Evolutionary conservation across 2,888 invertebrate species (phyloP).

Genomic region (Eristalinus aeneus): DNA sequence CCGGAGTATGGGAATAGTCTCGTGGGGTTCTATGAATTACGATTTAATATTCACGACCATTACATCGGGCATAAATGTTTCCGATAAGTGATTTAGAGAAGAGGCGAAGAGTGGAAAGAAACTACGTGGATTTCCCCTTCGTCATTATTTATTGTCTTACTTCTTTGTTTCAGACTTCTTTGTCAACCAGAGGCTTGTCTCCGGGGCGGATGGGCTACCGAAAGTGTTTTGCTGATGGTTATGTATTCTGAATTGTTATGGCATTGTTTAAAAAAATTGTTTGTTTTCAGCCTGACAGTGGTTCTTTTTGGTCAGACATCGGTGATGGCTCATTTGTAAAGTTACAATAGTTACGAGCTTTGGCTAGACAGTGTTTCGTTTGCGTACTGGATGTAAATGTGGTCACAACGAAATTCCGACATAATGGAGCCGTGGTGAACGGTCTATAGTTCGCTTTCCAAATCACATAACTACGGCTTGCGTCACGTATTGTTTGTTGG

Average conservation of each 20-base stretch:
- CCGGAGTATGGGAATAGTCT: conserved; percentile 42
- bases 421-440: not conserved
- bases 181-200: not conserved
- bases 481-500: not conserved
- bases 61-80: conserved; percentile 67
- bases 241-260: conserved; percentile 2
- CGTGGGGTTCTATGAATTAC: conserved; percentile 62
- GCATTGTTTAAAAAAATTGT: not conserved
- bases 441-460: not conserved
- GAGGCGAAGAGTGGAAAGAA: conserved; percentile 13
- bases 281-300: not conserved
- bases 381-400: not conserved
- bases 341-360: not conserved
- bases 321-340: not conserved
- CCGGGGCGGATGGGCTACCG: conserved; percentile 43
- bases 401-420: not conserved
- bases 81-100: conserved; percentile 66
- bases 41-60: conserved; percentile 67
- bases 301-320: not conserved
- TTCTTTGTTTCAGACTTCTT: conserved; percentile 37
- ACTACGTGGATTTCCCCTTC: conserved; percentile 34
- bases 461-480: not conserved
- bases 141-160: conserved; percentile 49
- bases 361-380: not conserved
- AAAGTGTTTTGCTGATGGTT: conserved; percentile 35